Percentiles rank a stretch among this genome's conserved stretches.
Conservation (phyloP, 2,113 vertebrate species). For the Muntiacus reevesi region DNA sequence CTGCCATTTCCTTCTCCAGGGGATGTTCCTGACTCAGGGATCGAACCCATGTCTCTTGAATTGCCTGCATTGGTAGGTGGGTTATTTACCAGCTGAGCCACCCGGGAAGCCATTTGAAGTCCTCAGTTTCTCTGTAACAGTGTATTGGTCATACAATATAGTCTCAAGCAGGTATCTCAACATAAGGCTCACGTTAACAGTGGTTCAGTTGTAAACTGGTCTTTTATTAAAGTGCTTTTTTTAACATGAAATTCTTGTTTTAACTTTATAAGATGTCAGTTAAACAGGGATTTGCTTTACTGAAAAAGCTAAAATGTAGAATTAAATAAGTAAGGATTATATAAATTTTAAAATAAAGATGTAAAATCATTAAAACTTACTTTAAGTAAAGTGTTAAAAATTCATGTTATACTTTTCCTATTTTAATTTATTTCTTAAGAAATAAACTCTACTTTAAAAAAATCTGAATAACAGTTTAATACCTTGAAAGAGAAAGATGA, state of each 20-base stretch:
- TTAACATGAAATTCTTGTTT: neutral
- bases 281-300: neutral
- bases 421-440: conserved; percentile 34
- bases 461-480: neutral
- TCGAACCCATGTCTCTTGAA: neutral
- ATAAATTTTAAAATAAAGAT: conserved; percentile 41
- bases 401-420: neutral
- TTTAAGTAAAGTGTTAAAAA: conserved; percentile 25
- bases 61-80: neutral
- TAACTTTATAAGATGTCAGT: neutral
- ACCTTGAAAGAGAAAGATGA: neutral
- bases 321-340: neutral
- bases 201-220: neutral
- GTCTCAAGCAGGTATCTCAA: neutral
- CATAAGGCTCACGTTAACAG: neutral
- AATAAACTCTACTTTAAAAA: neutral
- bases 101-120: neutral
- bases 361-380: conserved; percentile 21
- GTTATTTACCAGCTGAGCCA: neutral
- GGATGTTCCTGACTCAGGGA: neutral
- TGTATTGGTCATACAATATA: neutral
- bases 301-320: neutral
- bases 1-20: neutral
- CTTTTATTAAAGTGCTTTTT: neutral
- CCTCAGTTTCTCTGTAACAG: neutral